These are phyloP conservation scores for Agapostemon virescens DNA, from an alignment of 2,888 invertebrate species.

Conservation along the genomic window DNA sequence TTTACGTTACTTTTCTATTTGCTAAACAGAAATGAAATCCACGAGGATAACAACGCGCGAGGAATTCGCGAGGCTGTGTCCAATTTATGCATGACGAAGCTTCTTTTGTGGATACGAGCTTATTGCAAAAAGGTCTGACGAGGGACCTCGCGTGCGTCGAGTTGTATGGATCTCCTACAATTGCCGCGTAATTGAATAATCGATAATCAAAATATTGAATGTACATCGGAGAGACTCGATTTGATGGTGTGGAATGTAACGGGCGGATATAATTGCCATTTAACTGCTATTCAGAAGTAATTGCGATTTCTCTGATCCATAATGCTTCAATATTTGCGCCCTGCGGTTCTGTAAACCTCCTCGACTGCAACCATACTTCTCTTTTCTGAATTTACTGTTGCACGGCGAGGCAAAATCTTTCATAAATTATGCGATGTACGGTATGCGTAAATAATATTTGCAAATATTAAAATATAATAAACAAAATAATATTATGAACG, in stretches of 20 bases:
- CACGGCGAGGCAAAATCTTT: neutral
- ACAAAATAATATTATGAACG: no score
- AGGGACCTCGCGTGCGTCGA: neutral
- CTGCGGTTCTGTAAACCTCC: no score
- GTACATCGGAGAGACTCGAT: neutral
- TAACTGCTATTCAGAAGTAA: constrained; percentile 14
- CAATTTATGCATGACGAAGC: neutral
- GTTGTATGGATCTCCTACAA: neutral
- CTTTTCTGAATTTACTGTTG: neutral
- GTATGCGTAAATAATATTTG: no score
- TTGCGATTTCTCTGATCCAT: neutral
- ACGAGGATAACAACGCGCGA: neutral
- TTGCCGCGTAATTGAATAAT: constrained; percentile 10
- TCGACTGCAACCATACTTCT: no score
- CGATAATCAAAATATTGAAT: constrained; percentile 12
- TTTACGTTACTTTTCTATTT: neutral
- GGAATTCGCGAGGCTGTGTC: neutral
- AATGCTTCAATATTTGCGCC: neutral
- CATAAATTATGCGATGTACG: no score
- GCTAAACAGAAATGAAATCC: neutral
- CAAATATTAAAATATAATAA: no score
- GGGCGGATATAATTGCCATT: neutral
- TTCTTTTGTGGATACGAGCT: neutral
- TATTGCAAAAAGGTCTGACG: neutral
- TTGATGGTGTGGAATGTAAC: neutral